Base-by-base conservation (phyloP, 2,888 invertebrate species). In the Lumbricus terrestris region DNA sequence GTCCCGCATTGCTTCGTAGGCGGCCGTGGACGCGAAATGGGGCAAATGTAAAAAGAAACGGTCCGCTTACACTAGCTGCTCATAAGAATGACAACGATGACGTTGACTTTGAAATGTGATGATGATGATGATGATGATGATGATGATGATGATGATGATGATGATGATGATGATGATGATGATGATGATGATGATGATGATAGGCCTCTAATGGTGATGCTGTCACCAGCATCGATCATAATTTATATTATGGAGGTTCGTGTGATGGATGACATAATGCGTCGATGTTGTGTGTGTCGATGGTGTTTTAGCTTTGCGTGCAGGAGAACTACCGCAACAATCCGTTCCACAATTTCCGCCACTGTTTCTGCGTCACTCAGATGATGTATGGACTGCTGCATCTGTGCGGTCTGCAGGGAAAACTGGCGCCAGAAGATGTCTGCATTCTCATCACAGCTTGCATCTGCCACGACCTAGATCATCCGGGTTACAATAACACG, bases 371-470 rank as follows among this genome's bases (percentile, higher is more conserved):
- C 94, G 95, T 95, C 23, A 93, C 95, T 88, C 95, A 95, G 92
- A 95, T 95, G 95, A 90, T 95, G 97, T 97, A 97, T 95, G 97
- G 97, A 90, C 96, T 97, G 93, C 96, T 96, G 83, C 97, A 97
- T 96, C 96, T 96, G 92, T 96, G 97, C 91, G 96, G 97, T 94
- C 95, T 97, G 90, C 96, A 96, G 83, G 96, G 96, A 91, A 96
- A 96, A 93, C 96, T 97, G 93, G 97, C 97, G 90, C 96, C 97
- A 93, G 95, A 97, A 92, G 97, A 97, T 95, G 96, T 97, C 91
- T 96, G 97, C 91, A 96, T 97, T 92, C 93, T 95, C 38, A 92
- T 95, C 38, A 94, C 94, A 33, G 93, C 95, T 35, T 94, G 94
- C 90, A 93, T 95, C 90, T 95, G 95, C 91, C 95, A 95, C 92